phyloP scores from a whole-genome alignment of 2,888 invertebrate species.

The Cheilosia soror region DNA sequence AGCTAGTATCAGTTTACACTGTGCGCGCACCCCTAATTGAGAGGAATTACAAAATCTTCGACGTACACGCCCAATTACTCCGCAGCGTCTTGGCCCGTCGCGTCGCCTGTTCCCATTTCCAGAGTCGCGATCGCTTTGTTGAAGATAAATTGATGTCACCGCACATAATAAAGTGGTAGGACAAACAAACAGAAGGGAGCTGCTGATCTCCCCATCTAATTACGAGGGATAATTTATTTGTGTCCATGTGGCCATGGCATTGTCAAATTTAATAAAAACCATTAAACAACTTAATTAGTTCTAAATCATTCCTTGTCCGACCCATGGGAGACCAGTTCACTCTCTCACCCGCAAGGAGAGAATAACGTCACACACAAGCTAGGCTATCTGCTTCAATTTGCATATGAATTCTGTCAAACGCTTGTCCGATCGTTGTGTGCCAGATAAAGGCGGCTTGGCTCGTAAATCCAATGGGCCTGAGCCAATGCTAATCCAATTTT shows the following conservation, averaged over 20 bases:
- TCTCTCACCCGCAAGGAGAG: slow-evolving; percentile 25
- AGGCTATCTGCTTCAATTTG: slow-evolving; percentile 34
- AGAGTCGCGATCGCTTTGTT: slow-evolving; percentile 41
- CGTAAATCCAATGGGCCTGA: slow-evolving; percentile 57
- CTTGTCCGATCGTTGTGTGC: slow-evolving; percentile 59
- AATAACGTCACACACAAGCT: background rate
- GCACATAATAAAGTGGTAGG: slow-evolving; percentile 71
- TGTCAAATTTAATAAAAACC: slow-evolving; percentile 74
- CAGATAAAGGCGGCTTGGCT: slow-evolving; percentile 55
- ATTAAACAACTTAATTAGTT: slow-evolving; percentile 75
- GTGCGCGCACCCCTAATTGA: slow-evolving; percentile 68
- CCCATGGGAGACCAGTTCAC: slow-evolving; percentile 17
- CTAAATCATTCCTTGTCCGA: slow-evolving; percentile 64
- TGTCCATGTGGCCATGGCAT: slow-evolving; percentile 67
- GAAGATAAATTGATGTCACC: slow-evolving; percentile 75
- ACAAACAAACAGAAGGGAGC: slow-evolving; percentile 66
- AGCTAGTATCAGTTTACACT: slow-evolving; percentile 46
- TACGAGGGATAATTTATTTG: slow-evolving; percentile 73
- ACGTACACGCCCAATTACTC: slow-evolving; percentile 72
- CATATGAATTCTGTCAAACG: slow-evolving; percentile 71
- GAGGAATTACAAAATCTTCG: slow-evolving; percentile 52
- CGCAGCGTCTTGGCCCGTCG: slow-evolving; percentile 24
- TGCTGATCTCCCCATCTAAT: slow-evolving; percentile 61
- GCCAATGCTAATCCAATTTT: slow-evolving; percentile 59
- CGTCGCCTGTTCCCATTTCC: slow-evolving; percentile 42